phyloP scores from a whole-genome alignment of 2,797 vertebrate species.

The Pantherophis alleghaniensis region DNA sequence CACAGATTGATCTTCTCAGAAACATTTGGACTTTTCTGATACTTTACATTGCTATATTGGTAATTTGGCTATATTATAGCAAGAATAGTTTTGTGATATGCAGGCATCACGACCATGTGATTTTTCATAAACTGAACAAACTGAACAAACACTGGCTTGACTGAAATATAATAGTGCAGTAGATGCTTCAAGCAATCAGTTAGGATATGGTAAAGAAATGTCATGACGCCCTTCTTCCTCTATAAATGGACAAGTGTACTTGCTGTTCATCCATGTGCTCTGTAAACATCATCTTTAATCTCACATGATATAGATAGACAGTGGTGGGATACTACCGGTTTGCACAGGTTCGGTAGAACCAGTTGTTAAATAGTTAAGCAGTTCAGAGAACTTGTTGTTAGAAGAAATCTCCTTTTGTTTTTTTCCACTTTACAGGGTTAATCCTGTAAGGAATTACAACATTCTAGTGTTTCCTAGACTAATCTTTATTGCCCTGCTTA shows the following conservation, averaged over 20 bases:
- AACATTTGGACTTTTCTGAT: slow-evolving; percentile 17
- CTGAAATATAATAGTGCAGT: not conserved
- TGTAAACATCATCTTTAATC: not conserved
- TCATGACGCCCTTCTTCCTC: not conserved
- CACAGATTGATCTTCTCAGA: not conserved
- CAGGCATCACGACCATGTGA: not conserved
- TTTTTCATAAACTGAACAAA: not conserved
- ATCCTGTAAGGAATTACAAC: too few relatives aligned
- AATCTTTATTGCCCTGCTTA: too few relatives aligned
- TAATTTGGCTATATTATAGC: not conserved
- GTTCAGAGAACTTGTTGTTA: too few relatives aligned
- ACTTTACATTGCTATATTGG: not conserved
- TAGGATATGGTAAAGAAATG: not conserved
- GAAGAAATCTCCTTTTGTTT: too few relatives aligned
- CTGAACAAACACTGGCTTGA: not conserved
- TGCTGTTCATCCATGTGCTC: not conserved
- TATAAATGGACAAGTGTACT: not conserved
- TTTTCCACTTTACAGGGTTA: too few relatives aligned
- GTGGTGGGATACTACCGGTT: too few relatives aligned
- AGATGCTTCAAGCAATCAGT: not conserved
- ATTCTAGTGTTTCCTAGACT: too few relatives aligned
- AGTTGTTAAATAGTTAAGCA: too few relatives aligned
- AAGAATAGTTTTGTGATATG: not conserved
- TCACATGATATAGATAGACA: too few relatives aligned
- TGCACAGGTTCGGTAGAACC: too few relatives aligned